These are phyloP conservation scores for Dione vanillae DNA, from an alignment of 2,888 invertebrate genomes.

Conservation along the genomic window DNA sequence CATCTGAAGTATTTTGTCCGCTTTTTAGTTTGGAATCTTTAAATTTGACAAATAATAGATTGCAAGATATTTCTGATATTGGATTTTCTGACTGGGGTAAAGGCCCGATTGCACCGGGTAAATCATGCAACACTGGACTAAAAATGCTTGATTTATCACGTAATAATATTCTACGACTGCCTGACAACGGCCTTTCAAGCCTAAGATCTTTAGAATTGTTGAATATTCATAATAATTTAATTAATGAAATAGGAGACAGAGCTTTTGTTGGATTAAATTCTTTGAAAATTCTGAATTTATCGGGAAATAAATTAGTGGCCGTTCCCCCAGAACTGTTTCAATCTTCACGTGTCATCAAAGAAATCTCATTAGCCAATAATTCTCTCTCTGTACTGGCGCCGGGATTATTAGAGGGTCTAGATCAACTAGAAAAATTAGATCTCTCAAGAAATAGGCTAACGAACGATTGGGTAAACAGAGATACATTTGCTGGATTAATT, in stretches of 20 bases:
- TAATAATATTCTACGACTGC: constrained; percentile 88
- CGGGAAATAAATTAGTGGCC: constrained; percentile 90
- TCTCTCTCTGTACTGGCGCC: constrained; percentile 90
- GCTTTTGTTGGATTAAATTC: constrained; percentile 89
- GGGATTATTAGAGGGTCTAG: constrained; percentile 89
- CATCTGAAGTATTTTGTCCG: constrained; percentile 89
- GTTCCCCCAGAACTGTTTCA: constrained; percentile 92
- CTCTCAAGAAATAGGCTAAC: constrained; percentile 89
- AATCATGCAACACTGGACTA: constrained; percentile 88
- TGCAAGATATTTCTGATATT: constrained; percentile 90
- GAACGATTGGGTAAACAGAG: constrained; percentile 90
- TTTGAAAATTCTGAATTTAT: constrained; percentile 89
- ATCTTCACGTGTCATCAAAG: constrained; percentile 87
- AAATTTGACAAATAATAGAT: constrained; percentile 90
- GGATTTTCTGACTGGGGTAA: constrained; percentile 90
- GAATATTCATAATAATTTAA: constrained; percentile 89
- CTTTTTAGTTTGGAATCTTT: constrained; percentile 87
- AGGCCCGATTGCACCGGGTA: constrained; percentile 87
- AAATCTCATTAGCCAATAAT: constrained; percentile 91
- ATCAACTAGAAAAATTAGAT: constrained; percentile 89
- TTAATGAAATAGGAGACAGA: constrained; percentile 89
- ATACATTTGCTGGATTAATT: constrained; percentile 89
- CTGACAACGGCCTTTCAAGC: constrained; percentile 88
- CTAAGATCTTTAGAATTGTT: constrained; percentile 88
- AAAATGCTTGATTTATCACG: constrained; percentile 89